Base-by-base conservation (phyloP, 2,797 vertebrate species). In the Podarcis siculus region DNA sequence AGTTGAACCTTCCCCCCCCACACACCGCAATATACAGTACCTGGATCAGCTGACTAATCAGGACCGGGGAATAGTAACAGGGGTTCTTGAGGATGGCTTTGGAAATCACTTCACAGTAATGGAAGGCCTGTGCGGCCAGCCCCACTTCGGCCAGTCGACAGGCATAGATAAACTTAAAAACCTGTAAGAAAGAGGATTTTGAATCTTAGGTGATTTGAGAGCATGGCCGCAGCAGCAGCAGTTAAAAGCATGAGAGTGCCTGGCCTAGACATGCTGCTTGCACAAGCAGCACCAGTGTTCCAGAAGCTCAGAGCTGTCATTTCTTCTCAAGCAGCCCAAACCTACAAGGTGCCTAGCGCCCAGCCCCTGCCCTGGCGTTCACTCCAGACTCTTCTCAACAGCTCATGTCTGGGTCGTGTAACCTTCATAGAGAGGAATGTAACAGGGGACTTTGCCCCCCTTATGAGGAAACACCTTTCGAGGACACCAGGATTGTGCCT, bases 111-210 rank as follows among this genome's bases (percentile, higher is more conserved):
- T 99, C 99, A 76, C 98, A 99, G 93, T 99, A 99, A 92, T 99
- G 99, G 91, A 99, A 99, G 85, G 99, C 99, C 93, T 99, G 99
- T 1, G 98, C 98, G 35, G 98, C 97, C 0, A 99, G 98, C 5
- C 99, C 99, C 77, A 97, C 95, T 92, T 99, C 99, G 23, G 98
- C 98, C 93, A 99, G 96, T 30, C 98, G 97, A 93, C 98, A 99
- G 37, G 98, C 98, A 79, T 99, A 99, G 95, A 99, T 98, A 95
- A 99, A 98, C 89, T 99, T 99, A 92, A 98, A 99, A 89, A 99
- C 98, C 99, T 99, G 93, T 0, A 23, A 37, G 76, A 87, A 0
- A 72, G 23, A 8, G 37, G 19, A 10, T 2, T 27, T 5, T 3
- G 8, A 4, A 89, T 37, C 23, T 30, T 23, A 7, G 35, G 5